Conservation (phyloP, 2,888 invertebrate species). For the Trachelus tabidus region DNA sequence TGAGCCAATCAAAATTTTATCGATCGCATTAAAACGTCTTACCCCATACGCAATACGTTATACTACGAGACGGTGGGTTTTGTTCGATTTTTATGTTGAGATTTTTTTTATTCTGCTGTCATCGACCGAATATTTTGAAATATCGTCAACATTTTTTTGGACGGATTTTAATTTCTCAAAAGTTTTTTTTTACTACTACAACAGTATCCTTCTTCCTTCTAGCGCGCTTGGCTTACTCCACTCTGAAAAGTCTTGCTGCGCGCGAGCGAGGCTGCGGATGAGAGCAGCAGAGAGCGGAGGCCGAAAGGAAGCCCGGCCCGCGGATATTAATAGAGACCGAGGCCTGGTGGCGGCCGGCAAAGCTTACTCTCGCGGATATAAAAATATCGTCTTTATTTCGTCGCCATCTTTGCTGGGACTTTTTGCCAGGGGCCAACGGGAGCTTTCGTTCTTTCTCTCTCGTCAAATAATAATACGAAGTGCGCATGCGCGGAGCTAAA, state of each 20-base stretch:
- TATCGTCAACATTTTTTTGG: not conserved
- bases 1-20: not conserved
- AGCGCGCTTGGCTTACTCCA: not conserved
- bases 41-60: not conserved
- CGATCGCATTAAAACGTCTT: not conserved
- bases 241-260: not conserved
- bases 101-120: not conserved
- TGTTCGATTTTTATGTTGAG: not conserved
- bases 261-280: slow-evolving; percentile 4
- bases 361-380: slow-evolving; percentile 57
- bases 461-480: not conserved
- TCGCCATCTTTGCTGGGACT: slow-evolving; percentile 17
- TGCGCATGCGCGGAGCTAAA: not conserved
- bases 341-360: slow-evolving; percentile 49
- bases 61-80: not conserved
- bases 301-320: slow-evolving; percentile 52
- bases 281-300: slow-evolving; percentile 12
- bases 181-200: not conserved
- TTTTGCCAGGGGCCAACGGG: slow-evolving; percentile 15
- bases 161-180: not conserved
- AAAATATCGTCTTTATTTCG: slow-evolving; percentile 61
- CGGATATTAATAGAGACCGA: slow-evolving; percentile 64
- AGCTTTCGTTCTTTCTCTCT: slow-evolving; percentile 1
- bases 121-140: not conserved
- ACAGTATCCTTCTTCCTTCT: not conserved